Base-by-base conservation (phyloP, 2,113 vertebrate species). In the Anseranas semipalmata region DNA sequence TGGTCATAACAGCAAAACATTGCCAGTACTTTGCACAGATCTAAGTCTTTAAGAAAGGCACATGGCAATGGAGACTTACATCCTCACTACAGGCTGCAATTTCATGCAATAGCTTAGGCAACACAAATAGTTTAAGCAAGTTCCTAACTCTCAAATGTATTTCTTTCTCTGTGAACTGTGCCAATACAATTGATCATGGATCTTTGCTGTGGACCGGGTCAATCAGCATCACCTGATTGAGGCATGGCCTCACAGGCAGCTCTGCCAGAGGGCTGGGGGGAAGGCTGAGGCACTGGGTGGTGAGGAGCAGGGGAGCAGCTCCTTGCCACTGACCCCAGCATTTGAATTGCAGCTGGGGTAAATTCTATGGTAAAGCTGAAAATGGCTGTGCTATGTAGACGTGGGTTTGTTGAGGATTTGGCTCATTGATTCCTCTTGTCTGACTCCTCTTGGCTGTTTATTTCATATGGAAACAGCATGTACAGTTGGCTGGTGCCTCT, bases 301-400 rank as follows among this genome's bases (percentile, higher is more conserved):
- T 2, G 25, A 68, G 17, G 39, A 52, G 43, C 15, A 63, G 37
- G 16, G 7, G 22, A 2, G 3, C 14, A 55, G 19, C n/a, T 68
- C 10, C 0, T 0, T 75, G 24, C 33, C 27, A 5, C 12, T 60
- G 56, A 46, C 9, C 1, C 37, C 22, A 90, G 22, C 50, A 62
- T 41, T 22, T 62, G 55, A 30, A 39, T 56, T 27, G 88, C 14
- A 14, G 33, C 18, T 2, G 5, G 59, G 14, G 18, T 45, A 56
- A 84, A 60, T 59, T 4, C 2, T 41, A 37, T 15, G 19, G 20
- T 1, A 2, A 55, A 67, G 80, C 41, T 80, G 67, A 74, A 92
- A 91, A 79, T 41, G 46, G 9, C 3, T 50, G 12, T 28, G 4
- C 25, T 63, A 3, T 25, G 15, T 33, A 76, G 70, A 52, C 15